A percentile compares a stretch with the other conserved stretches of the same genome.
These are phyloP conservation scores for Glomeris marginata DNA, from an alignment of 2,888 invertebrate genomes.

Conservation along the genomic window DNA sequence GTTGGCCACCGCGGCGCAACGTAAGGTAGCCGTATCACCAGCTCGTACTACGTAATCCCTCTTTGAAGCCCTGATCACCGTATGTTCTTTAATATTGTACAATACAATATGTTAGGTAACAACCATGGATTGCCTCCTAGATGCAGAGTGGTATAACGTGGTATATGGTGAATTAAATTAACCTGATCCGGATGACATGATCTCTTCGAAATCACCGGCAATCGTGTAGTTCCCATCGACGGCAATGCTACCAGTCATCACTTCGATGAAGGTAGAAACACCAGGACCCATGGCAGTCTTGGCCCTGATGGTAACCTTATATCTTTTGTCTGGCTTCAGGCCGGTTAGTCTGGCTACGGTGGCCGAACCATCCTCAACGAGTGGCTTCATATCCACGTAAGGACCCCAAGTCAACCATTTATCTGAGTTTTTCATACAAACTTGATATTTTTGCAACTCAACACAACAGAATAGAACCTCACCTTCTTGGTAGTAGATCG, in stretches of 20 bases:
- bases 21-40: conserved; percentile 67
- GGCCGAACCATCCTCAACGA: conserved; percentile 59
- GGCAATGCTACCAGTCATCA: no score
- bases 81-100: conserved; percentile 39
- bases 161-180: no score
- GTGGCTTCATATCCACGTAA: conserved; percentile 50
- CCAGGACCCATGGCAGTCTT: conserved; percentile 81
- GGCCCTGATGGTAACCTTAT: conserved; percentile 57
- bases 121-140: no score
- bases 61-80: conserved; percentile 71
- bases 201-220: no score
- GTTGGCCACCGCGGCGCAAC: conserved; percentile 87
- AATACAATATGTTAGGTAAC: neutral
- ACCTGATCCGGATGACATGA: no score
- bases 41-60: conserved; percentile 85
- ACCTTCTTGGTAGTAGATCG: conserved; percentile 66
- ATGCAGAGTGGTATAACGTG: no score
- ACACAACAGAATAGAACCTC: neutral
- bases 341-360: conserved; percentile 69
- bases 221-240: no score
- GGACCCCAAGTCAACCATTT: conserved; percentile 34
- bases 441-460: no score
- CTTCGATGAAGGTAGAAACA: conserved; percentile 55
- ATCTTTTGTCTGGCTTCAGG: conserved; percentile 70
- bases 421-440: conserved; percentile 24